Evolutionary conservation across 2,888 invertebrate species (phyloP), one percentile per base, ranked within the genome.

Genomic region (Habroteleia sp.): DNA sequence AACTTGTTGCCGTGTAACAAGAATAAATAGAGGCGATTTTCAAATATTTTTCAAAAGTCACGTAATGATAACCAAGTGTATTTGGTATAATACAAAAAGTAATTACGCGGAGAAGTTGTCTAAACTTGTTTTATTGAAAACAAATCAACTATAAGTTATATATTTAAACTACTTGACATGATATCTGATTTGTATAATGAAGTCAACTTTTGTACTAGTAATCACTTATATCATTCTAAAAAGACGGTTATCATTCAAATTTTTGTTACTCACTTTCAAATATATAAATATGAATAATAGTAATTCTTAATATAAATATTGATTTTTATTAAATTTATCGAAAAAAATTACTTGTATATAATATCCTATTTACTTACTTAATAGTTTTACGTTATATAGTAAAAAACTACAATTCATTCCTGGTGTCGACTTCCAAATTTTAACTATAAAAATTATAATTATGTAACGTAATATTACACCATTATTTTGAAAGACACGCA

Each of bases 61-160:
- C n/a, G n/a, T n/a, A n/a, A n/a, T n/a, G n/a, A n/a, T n/a, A n/a
- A n/a, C n/a, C n/a, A n/a, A n/a, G n/a, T n/a, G n/a, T n/a, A n/a
- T n/a, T n/a, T n/a, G n/a, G n/a, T n/a, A n/a, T n/a, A n/a, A n/a
- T n/a, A n/a, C n/a, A n/a, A n/a, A n/a, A n/a, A n/a, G n/a, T n/a
- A n/a, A n/a, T n/a, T n/a, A n/a, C n/a, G n/a, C n/a, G n/a, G n/a
- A n/a, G 11, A 44, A 44, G 44, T 27, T 14, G 44, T 44, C 44
- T 27, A n/a, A 29, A 27, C 44, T 10, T 29, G 44, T 44, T 44
- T 44, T 27, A 44, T 44, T 29, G 29, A 44, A 27, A 44, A 44
- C 29, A 44, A 44, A 44, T 44, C 14, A 44, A 44, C 16, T 16
- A 44, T 16, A 16, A 5, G 29, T 29, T 25, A 42, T 13, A 42